A percentile compares a stretch with the other conserved stretches of the same genome.
Evolutionary conservation across 2,888 invertebrate genomes (phyloP).

Genomic region (Apotomis betuletana): DNA sequence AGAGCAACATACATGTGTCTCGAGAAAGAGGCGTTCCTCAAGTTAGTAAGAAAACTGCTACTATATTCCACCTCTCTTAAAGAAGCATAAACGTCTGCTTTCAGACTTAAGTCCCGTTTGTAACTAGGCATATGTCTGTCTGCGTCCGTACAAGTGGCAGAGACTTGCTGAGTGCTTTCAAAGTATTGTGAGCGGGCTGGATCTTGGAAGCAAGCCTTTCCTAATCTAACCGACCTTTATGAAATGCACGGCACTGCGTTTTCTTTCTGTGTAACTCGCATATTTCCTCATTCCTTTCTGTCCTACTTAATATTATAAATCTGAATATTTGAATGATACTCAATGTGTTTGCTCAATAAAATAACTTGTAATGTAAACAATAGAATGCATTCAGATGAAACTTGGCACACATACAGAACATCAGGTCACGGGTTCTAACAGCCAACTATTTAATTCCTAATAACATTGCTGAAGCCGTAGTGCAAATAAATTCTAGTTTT

Average conservation of each 20-base stretch:
- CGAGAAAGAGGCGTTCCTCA: not conserved
- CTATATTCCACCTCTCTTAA: not conserved
- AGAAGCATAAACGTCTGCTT: slow-evolving; percentile 4
- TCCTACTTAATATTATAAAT: too few species aligned
- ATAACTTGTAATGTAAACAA: too few species aligned
- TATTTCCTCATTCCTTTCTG: too few species aligned
- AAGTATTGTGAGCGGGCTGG: slow-evolving; percentile 13
- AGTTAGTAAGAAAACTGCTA: not conserved
- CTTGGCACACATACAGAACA: too few species aligned
- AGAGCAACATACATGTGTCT: not conserved
- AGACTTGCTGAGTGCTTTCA: slow-evolving; percentile 19
- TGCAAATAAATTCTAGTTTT: too few species aligned
- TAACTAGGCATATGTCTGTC: slow-evolving; percentile 12
- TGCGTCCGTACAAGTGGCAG: slow-evolving; percentile 8
- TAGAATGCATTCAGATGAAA: too few species aligned
- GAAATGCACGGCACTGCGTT: not conserved
- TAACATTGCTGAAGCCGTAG: too few species aligned
- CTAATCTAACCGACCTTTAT: slow-evolving; percentile 12
- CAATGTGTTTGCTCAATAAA: too few species aligned
- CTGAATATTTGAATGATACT: too few species aligned
- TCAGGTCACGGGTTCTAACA: too few species aligned
- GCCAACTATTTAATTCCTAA: too few species aligned
- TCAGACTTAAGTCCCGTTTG: slow-evolving; percentile 14
- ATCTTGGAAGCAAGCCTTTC: slow-evolving; percentile 1
- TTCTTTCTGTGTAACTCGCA: not conserved